Conservation (phyloP, 2,797 vertebrate species). For the Lates japonicus region DNA sequence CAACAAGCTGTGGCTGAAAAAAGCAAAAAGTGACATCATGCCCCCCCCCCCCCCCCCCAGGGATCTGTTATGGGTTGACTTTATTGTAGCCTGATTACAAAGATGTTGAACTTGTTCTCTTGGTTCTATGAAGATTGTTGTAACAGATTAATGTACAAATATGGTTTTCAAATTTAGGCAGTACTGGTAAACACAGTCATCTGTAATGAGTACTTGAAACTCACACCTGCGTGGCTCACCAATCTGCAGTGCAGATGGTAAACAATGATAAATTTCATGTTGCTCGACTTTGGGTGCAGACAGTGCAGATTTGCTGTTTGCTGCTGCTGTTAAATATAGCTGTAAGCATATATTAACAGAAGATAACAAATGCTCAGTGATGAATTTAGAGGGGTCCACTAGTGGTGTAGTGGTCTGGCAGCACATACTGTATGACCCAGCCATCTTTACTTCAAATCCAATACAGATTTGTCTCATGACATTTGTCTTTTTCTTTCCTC, state of each 20-base stretch:
- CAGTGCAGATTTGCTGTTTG: not conserved
- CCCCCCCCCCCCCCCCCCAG: not conserved
- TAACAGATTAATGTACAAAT: slow-evolving; percentile 21
- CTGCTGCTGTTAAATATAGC: not conserved
- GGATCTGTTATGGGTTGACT: slow-evolving; percentile 49
- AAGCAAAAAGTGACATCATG: slow-evolving; percentile 54
- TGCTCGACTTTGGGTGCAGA: not conserved
- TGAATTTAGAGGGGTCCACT: not conserved
- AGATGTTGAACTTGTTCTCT: slow-evolving; percentile 32
- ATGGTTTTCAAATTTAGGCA: not conserved
- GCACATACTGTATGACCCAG: not conserved
- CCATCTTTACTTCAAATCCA: not conserved
- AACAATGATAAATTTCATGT: slow-evolving; percentile 3
- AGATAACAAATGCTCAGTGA: not conserved
- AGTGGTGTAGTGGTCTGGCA: not conserved
- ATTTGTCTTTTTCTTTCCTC: not conserved
- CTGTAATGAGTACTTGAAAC: not conserved
- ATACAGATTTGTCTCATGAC: not conserved
- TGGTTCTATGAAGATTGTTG: slow-evolving; percentile 15
- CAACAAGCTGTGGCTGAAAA: slow-evolving; percentile 68
- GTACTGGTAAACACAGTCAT: slow-evolving; percentile 9
- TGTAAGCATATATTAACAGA: not conserved
- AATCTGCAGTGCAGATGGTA: not conserved
- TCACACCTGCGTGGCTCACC: slow-evolving; percentile 21
- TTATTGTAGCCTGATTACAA: slow-evolving; percentile 46